Evolutionary conservation across 1,140 invertebrate genomes (phyloP).

Genomic region (Triops longicaudatus): DNA sequence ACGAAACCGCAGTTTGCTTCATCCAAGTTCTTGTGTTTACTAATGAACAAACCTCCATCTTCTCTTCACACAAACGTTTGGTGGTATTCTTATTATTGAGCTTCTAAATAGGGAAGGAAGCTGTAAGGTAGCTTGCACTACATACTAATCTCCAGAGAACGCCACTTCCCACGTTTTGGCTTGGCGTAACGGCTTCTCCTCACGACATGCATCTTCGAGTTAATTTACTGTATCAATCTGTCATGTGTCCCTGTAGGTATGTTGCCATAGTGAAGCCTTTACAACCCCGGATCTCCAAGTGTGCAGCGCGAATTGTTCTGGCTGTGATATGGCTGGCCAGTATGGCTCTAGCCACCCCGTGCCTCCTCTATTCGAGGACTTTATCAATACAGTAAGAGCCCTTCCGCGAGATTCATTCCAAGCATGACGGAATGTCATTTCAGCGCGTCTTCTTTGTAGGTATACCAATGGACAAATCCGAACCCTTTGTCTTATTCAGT

Average conservation of each 20-base stretch:
- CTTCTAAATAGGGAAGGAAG: no score
- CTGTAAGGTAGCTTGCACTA: no score
- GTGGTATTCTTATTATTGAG: no score
- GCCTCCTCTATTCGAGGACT: constrained; percentile 70
- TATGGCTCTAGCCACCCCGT: constrained; percentile 65
- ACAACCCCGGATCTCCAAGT: constrained; percentile 69
- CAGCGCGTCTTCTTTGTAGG: constrained; percentile 35
- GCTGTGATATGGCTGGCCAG: constrained; percentile 72
- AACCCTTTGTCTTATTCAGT: constrained; percentile 55
- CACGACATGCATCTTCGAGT: not conserved
- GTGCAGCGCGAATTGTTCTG: constrained; percentile 64
- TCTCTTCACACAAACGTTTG: no score
- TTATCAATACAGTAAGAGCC: constrained; percentile 56
- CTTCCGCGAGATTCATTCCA: not conserved
- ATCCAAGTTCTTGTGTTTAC: no score
- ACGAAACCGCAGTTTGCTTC: no score
- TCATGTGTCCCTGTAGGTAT: constrained; percentile 55
- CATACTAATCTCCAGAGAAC: not conserved
- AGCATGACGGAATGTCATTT: not conserved
- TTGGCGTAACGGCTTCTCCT: not conserved
- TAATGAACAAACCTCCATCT: no score
- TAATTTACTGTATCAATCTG: constrained; percentile 21
- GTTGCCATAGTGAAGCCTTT: constrained; percentile 84
- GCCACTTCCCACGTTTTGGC: not conserved
- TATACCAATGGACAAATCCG: constrained; percentile 45